These are phyloP conservation scores for Drosophila anceps DNA, from an alignment of 2,888 invertebrate genomes.

Conservation along the genomic window DNA sequence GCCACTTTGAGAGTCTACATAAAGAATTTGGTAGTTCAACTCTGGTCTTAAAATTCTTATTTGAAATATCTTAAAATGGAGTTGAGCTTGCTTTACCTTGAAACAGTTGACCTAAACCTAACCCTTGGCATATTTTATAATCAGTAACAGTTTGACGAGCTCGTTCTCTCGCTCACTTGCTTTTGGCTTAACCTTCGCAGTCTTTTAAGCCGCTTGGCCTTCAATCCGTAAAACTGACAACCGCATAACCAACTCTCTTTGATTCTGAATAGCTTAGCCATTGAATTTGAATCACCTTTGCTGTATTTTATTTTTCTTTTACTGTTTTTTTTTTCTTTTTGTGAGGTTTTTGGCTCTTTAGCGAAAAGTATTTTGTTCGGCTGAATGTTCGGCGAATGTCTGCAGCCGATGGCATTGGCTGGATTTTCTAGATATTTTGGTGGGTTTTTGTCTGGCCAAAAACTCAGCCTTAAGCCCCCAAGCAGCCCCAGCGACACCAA, in stretches of 20 bases:
- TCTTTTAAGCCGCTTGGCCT: conserved; percentile 72
- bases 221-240: conserved; percentile 44
- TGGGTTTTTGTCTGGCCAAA: conserved; percentile 19
- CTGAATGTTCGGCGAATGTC: conserved; percentile 30
- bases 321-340: conserved; percentile 1
- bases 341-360: conserved; percentile 22
- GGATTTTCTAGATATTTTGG: conserved; percentile 26
- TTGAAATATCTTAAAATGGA: background rate
- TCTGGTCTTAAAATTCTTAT: background rate
- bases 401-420: conserved; percentile 60
- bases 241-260: conserved; percentile 28
- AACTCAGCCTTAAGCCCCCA: background rate
- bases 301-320: background rate
- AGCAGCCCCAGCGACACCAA: background rate
- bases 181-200: conserved; percentile 63
- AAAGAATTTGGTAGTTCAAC: background rate
- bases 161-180: conserved; percentile 15
- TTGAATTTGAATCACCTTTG: conserved; percentile 68
- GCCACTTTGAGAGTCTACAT: background rate
- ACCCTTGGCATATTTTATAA: conserved; percentile 15
- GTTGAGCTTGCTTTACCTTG: background rate
- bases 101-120: background rate
- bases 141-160: conserved; percentile 23
- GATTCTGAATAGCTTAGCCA: conserved; percentile 33
- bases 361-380: conserved; percentile 48